Conservation (phyloP, 2,888 invertebrate species). For the Aphodius granarius region DNA sequence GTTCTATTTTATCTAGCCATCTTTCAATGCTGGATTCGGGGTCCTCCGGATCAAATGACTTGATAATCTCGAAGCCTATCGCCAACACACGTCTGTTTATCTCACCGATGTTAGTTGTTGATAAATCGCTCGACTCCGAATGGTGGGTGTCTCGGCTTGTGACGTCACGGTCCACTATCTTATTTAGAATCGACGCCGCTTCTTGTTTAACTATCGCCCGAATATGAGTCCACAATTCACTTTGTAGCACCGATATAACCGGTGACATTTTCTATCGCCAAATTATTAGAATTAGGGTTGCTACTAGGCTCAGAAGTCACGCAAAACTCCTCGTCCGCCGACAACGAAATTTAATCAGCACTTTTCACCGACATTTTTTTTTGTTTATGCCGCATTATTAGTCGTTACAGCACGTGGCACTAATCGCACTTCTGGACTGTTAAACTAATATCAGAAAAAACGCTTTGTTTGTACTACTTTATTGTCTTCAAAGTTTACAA, state of each 20-base stretch:
- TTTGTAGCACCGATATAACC: not conserved
- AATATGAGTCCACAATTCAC: not conserved
- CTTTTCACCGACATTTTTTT: not conserved
- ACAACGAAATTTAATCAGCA: not conserved
- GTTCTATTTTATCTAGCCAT: slow-evolving; percentile 41
- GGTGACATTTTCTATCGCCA: not conserved
- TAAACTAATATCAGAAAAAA: not conserved
- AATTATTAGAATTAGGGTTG: not conserved
- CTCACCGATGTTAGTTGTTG: not conserved
- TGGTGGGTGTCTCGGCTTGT: not conserved
- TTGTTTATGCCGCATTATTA: not conserved
- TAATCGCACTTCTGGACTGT: not conserved
- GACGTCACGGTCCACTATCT: not conserved
- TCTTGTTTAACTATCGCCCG: not conserved
- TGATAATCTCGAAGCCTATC: not conserved
- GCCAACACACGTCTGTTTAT: not conserved
- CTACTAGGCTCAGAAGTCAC: not conserved
- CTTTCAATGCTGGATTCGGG: slow-evolving; percentile 25
- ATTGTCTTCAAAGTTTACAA: too few species aligned
- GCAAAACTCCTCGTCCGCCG: not conserved
- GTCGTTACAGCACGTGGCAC: not conserved
- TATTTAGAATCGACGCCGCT: not conserved
- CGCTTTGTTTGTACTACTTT: too few species aligned
- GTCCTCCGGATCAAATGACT: slow-evolving; percentile 22
- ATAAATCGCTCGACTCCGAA: not conserved